Evolutionary conservation across 2,113 vertebrate species (phyloP), one percentile per base, ranked within the genome.

Genomic region (Salvelinus fontinalis): DNA sequence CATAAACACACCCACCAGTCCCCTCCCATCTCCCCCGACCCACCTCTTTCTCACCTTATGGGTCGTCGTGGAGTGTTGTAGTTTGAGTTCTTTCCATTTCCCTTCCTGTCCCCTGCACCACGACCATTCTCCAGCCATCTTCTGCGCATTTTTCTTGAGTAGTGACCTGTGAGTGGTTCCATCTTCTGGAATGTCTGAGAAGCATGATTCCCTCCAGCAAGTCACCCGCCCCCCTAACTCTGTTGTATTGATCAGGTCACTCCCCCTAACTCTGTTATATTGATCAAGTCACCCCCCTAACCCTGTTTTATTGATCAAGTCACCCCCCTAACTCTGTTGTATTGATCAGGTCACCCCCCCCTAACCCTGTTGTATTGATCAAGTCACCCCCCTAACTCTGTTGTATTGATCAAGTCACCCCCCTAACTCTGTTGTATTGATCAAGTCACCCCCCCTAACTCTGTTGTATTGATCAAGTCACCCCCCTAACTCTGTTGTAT

Each of bases 61-160:
- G 59, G 59, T 62, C 5, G 7, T 11, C 6, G 7, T 62, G n/a
- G 12, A 11, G 59, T 62, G 39, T 11, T 44, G 39, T 44, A 44
- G 39, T 22, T 8, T 62, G 59, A 62, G 59, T 62, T 24, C 59
- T 24, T 8, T 62, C 54, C 54, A 44, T 11, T 44, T 44, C 39
- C 39, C 8, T 9, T 44, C 2, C 39, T 8, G n/a, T 22, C n/a
- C 13, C 16, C 59, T 62, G 59, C 59, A 62, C 59, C n/a, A 62
- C n/a, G 11, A 11, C n/a, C 59, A 22, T 60, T 60, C 81, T 73
- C 60, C 26, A 68, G 27, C n/a, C 39, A 31, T 70, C 29, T 20
- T 70, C 20, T 24, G 31, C 24, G 31, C 7, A 14, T 60, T 60
- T n/a, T 9, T 39, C 39, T 39, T 60, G 59, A 60, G 16, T n/a